phyloP scores from a whole-genome alignment of 1,140 invertebrate genomes.

The Paracyclopina nana region DNA sequence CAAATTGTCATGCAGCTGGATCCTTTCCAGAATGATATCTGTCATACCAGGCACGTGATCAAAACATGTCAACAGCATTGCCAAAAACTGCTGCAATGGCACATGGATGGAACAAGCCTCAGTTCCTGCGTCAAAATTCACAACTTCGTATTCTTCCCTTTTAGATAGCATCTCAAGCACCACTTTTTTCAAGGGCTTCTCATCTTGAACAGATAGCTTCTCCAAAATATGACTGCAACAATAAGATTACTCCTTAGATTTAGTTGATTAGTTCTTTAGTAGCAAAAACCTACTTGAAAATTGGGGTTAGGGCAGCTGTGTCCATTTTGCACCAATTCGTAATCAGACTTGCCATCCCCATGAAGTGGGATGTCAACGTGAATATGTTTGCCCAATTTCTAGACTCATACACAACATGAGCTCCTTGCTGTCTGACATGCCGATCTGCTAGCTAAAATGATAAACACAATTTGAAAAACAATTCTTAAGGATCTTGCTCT shows the following conservation, averaged over 20 bases:
- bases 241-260: too few relatives aligned
- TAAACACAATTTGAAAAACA: background rate
- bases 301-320: background rate
- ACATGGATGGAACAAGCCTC: conserved; percentile 78
- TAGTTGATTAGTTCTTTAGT: too few relatives aligned
- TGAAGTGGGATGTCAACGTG: conserved; percentile 41
- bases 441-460: background rate
- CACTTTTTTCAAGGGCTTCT: too few relatives aligned
- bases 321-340: conserved; percentile 8
- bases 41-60: too few relatives aligned
- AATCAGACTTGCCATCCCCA: background rate
- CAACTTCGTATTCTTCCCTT: conserved; percentile 21
- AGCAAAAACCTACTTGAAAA: background rate
- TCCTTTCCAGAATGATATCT: conserved; percentile 1
- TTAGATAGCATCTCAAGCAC: too few relatives aligned
- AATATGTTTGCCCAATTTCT: conserved; percentile 92
- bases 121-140: conserved; percentile 69
- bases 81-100: conserved; percentile 63
- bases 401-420: conserved; percentile 94
- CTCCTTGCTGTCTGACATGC: conserved; percentile 47
- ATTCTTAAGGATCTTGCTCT: background rate
- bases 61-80: conserved; percentile 37
- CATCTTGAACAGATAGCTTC: too few relatives aligned
- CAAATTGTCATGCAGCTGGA: background rate
- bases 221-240: too few relatives aligned